Evolutionary conservation across 2,888 invertebrate genomes (phyloP), one percentile per base, ranked within the genome.

Genomic region (Melieria picta): DNA sequence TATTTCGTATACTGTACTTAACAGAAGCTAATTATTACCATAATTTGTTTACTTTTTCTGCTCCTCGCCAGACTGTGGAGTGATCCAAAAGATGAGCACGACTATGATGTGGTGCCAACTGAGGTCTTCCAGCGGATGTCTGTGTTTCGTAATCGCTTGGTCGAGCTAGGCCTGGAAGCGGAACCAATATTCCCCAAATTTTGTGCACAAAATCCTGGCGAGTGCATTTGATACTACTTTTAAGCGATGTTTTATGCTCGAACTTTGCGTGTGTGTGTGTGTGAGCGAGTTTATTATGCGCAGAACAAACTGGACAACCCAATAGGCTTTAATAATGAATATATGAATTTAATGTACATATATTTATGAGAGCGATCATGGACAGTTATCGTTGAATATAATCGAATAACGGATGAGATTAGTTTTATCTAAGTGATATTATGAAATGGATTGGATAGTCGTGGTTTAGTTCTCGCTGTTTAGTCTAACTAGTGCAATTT

Each of bases 171-270:
- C 60, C 77, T 87, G 5, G 83, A 85, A 69, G 87, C 87, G 0
- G 87, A 87, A 76, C 86, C 87, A 16, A 83, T 87, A 71, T 87
- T 87, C 76, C 87, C 87, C 30, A 87, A 86, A 79, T 87, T 87
- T 78, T 87, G 87, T 78, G 83, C 84, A 72, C 87, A 87, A 82
- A 87, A 87, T 80, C 87, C 86, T 57, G 86, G 86, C 75, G 87
- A 87, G 81, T 87, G 87, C 77, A 84, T 87, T 83, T 87, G 87
- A 87, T 86, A 85, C 80, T 83, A 81, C 76, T 79, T 81, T 73
- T 83, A 83, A 81, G 77, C 56, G 50, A 66, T 6, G 11, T 5
- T 10, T 16, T 47, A 47, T 62, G 13, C 47, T 62, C 47, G 11
- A 62, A 7, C 48, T 16, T 62, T 10, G 4, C 47, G 4, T 47